Evolutionary conservation across 1,140 invertebrate species (phyloP).

Genomic region (Zaprionus kolodkinae): DNA sequence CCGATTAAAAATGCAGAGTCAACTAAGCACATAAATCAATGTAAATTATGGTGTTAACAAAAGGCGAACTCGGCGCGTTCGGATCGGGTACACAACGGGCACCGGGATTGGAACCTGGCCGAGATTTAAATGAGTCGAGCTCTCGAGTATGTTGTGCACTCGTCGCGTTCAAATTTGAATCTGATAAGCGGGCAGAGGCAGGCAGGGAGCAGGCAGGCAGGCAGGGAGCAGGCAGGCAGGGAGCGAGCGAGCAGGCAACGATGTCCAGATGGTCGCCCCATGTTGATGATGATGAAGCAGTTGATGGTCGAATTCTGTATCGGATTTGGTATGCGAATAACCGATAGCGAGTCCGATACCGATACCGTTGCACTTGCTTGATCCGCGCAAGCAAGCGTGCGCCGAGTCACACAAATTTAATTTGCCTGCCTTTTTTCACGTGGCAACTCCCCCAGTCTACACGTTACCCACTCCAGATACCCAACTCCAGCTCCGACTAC

Average conservation of each 20-base stretch:
- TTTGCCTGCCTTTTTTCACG: constrained; percentile 76
- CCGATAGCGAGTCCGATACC: constrained; percentile 20
- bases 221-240: constrained; percentile 5
- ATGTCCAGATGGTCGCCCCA: constrained; percentile 37
- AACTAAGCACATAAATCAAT: constrained; percentile 83
- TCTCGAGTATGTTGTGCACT: constrained; percentile 47
- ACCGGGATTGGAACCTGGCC: constrained; percentile 31
- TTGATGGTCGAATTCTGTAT: constrained; percentile 20
- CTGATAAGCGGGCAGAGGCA: constrained; percentile 62
- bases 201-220: no score
- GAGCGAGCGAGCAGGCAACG: no score
- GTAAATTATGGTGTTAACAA: constrained; percentile 83
- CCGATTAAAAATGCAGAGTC: constrained; percentile 82
- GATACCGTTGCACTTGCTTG: constrained; percentile 40
- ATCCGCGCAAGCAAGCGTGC: constrained; percentile 35
- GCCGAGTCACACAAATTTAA: constrained; percentile 64
- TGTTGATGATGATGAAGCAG: constrained; percentile 6
- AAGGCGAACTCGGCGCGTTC: constrained; percentile 70
- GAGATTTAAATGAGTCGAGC: constrained; percentile 67
- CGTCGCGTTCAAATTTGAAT: constrained; percentile 43
- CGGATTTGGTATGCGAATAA: constrained; percentile 20
- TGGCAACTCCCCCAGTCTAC: constrained; percentile 31
- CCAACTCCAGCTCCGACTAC: not conserved
- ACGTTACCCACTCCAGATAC: not conserved
- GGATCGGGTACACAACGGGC: constrained; percentile 39